Evolutionary conservation across 1,140 invertebrate species (phyloP).

Genomic region (Metaphire vulgaris): DNA sequence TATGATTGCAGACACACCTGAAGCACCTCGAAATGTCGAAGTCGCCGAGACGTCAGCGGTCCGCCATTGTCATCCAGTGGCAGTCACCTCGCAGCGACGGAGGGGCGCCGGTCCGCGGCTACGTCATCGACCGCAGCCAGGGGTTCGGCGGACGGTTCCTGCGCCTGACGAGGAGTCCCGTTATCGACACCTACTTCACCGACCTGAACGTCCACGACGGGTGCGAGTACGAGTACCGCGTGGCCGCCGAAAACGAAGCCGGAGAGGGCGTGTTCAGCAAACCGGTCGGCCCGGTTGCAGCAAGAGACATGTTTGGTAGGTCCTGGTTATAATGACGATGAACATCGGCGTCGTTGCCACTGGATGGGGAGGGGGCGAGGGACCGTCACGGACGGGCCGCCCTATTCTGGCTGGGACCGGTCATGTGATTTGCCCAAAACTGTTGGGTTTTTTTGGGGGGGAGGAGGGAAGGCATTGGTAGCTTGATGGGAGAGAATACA

Average conservation of each 20-base stretch:
- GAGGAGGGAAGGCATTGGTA: too few relatives aligned
- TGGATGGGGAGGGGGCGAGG: too few relatives aligned
- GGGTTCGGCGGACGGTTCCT: conserved; percentile 14
- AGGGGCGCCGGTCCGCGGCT: conserved; percentile 84
- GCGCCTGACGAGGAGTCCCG: conserved; percentile 9
- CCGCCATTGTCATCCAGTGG: conserved; percentile 86
- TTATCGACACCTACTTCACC: conserved; percentile 18
- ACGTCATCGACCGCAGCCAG: conserved; percentile 78
- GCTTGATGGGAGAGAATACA: too few relatives aligned
- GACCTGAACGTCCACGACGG: conserved; percentile 45
- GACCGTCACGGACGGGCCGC: too few relatives aligned
- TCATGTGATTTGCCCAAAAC: too few relatives aligned
- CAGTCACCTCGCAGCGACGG: conserved; percentile 88
- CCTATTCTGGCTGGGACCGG: too few relatives aligned
- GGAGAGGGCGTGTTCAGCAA: conserved; percentile 22
- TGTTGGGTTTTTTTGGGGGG: too few relatives aligned
- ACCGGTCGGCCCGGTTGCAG: conserved; percentile 19
- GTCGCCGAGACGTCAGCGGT: conserved; percentile 39
- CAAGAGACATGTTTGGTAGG: conserved; percentile 32
- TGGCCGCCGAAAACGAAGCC: conserved; percentile 76
- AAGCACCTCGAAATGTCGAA: conserved; percentile 54
- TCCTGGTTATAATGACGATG: too few relatives aligned
- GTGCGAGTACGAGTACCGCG: conserved; percentile 87
- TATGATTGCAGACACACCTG: conserved; percentile 25
- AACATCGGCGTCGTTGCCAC: too few relatives aligned